phyloP scores from a whole-genome alignment of 2,113 vertebrate species.

The Mustela nigripes region DNA sequence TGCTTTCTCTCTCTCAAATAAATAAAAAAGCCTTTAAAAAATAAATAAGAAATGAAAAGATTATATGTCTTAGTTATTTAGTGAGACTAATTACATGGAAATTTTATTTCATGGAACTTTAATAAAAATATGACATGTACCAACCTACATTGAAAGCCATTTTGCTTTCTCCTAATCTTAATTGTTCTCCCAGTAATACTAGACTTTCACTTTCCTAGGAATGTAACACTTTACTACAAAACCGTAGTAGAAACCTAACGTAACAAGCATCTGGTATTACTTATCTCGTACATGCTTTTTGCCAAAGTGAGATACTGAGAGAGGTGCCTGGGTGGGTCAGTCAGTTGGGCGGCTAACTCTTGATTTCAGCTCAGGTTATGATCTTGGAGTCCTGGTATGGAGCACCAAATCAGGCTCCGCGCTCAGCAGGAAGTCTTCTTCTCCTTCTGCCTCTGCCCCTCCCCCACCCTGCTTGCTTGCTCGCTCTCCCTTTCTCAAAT shows the following conservation, averaged over 20 bases:
- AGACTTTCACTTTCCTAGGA: background rate
- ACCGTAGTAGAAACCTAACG: background rate
- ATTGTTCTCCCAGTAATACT: background rate
- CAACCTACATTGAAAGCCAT: background rate
- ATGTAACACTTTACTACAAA: background rate
- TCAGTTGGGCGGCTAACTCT: background rate
- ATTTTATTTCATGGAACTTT: slow-evolving; percentile 13
- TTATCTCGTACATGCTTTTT: background rate
- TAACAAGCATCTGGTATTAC: background rate
- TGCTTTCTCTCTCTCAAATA: background rate
- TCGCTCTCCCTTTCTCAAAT: background rate
- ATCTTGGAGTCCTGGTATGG: background rate
- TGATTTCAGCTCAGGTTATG: background rate
- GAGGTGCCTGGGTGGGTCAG: background rate
- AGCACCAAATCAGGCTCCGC: background rate
- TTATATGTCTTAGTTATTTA: background rate
- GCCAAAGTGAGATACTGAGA: background rate
- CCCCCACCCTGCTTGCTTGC: background rate
- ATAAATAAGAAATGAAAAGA: background rate
- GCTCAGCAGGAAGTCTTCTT: background rate
- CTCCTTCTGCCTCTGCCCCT: background rate
- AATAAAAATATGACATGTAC: background rate
- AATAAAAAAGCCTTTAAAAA: background rate
- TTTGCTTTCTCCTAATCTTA: slow-evolving; percentile 23
- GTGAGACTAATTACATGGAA: background rate